Evolutionary conservation across 1,140 invertebrate species (phyloP).

Genomic region (Drosophila malerkotliana): DNA sequence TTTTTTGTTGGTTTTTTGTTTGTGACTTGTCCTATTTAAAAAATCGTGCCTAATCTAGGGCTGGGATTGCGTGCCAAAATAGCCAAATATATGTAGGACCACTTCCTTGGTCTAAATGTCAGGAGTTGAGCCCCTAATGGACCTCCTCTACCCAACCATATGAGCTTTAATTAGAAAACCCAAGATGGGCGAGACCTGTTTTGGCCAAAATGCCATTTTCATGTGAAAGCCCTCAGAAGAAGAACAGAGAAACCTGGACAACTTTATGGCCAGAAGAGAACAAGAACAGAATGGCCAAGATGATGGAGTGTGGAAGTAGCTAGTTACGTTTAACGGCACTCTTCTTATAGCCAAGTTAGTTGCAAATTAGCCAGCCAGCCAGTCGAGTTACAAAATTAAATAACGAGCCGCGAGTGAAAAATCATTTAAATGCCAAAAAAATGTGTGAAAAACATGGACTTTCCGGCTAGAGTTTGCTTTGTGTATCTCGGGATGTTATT

Average conservation of each 20-base stretch:
- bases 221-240: conserved; percentile 12
- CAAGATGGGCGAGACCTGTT: conserved; percentile 4
- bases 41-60: conserved; percentile 45
- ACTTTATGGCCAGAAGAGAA: conserved; percentile 26
- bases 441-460: conserved; percentile 7
- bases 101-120: conserved; percentile 48
- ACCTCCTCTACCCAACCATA: conserved; percentile 10
- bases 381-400: neutral
- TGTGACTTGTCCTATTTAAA: conserved; percentile 33
- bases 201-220: neutral
- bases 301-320: conserved; percentile 30
- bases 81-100: conserved; percentile 1
- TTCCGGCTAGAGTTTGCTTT: neutral
- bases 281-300: conserved; percentile 35
- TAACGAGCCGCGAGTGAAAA: conserved; percentile 3
- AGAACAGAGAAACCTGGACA: conserved; percentile 25
- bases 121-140: conserved; percentile 57
- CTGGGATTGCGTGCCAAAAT: conserved; percentile 32
- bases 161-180: conserved; percentile 51
- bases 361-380: too few species aligned
- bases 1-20: conserved; percentile 35
- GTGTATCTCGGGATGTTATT: conserved; percentile 28
- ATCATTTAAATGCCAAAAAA: conserved; percentile 9
- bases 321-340: conserved; percentile 42
- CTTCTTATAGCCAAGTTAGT: conserved; percentile 28